phyloP scores from a whole-genome alignment of 1,140 invertebrate species.

The Melipona quadrifasciata region DNA sequence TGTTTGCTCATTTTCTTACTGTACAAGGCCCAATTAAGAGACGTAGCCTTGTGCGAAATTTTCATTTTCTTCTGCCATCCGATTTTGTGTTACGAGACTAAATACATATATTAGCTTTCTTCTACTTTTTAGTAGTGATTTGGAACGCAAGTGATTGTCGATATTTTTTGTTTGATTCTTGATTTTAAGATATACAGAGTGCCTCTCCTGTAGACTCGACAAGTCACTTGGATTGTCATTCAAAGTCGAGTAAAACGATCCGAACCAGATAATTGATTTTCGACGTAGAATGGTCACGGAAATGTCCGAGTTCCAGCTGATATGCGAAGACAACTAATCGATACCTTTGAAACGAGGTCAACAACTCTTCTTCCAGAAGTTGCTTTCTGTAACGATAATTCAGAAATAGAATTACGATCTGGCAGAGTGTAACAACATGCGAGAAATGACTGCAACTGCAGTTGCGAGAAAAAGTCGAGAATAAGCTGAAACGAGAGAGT shows the following conservation, averaged over 20 bases:
- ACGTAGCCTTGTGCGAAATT: too few species aligned
- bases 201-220: not conserved
- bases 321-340: not conserved
- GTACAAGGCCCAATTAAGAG: too few species aligned
- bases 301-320: not conserved
- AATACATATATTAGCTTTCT: too few species aligned
- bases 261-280: not conserved
- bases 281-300: not conserved
- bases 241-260: not conserved
- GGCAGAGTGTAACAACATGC: not conserved
- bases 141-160: not conserved
- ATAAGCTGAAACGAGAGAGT: not conserved
- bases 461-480: not conserved
- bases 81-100: too few species aligned
- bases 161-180: not conserved
- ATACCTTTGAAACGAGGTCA: not conserved
- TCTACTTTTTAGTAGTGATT: too few species aligned
- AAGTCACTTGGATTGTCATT: not conserved
- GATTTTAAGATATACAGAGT: not conserved
- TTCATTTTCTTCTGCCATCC: too few species aligned
- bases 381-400: too few species aligned
- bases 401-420: too few species aligned
- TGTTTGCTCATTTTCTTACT: too few species aligned
- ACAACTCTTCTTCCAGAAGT: not conserved
- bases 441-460: too few species aligned